Percentiles rank a stretch among this genome's conserved stretches.
phyloP scores from a whole-genome alignment of 2,888 invertebrate genomes.

The Caenorhabditis sulstoni region DNA sequence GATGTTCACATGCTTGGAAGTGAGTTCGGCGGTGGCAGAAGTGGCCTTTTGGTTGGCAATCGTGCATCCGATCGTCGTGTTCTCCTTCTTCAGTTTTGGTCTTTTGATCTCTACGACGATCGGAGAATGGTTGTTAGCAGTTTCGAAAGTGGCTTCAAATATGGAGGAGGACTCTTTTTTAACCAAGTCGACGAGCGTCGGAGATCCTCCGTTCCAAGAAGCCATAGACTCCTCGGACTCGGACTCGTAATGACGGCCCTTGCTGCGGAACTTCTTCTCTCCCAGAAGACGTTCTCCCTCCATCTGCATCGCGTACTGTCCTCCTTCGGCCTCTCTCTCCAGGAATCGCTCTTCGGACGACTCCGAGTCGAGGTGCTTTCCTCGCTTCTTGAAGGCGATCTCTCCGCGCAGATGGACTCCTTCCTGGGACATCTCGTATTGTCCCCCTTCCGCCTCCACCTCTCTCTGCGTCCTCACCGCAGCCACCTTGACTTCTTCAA shows the following conservation, averaged over 20 bases:
- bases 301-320: slow-evolving; percentile 66
- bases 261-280: slow-evolving; percentile 58
- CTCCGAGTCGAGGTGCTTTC: slow-evolving; percentile 65
- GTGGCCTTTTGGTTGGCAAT: slow-evolving; percentile 59
- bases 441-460: slow-evolving; percentile 65
- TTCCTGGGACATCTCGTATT: slow-evolving; percentile 65
- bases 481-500: slow-evolving; percentile 47
- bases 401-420: slow-evolving; percentile 73
- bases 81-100: slow-evolving; percentile 64
- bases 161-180: slow-evolving; percentile 76
- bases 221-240: slow-evolving; percentile 65
- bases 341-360: slow-evolving; percentile 65
- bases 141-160: slow-evolving; percentile 77
- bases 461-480: slow-evolving; percentile 45
- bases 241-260: slow-evolving; percentile 63
- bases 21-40: slow-evolving; percentile 44
- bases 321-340: slow-evolving; percentile 72
- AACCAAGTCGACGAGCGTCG: slow-evolving; percentile 72
- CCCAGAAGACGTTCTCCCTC: slow-evolving; percentile 68
- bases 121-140: slow-evolving; percentile 65
- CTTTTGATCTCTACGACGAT: slow-evolving; percentile 44
- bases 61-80: slow-evolving; percentile 57
- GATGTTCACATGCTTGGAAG: slow-evolving; percentile 22
- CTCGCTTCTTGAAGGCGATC: slow-evolving; percentile 59
- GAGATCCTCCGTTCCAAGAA: slow-evolving; percentile 67